Evolutionary conservation across 2,888 invertebrate genomes (phyloP).

Genomic region (Leucoma salicis): DNA sequence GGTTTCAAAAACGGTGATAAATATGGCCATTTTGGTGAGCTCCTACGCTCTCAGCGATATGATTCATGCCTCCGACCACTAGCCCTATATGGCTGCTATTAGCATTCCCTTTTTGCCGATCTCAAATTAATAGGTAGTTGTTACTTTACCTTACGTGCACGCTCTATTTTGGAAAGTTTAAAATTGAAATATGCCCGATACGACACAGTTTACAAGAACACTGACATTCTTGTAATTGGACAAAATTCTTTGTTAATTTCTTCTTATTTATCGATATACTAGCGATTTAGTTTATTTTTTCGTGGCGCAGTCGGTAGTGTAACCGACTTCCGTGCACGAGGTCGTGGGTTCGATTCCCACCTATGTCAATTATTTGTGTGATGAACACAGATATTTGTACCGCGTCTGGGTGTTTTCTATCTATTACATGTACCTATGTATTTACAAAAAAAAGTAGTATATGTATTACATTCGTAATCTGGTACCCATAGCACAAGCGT

Average conservation of each 20-base stretch:
- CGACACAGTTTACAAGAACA: constrained; percentile 17
- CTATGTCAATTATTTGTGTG: too few relatives aligned
- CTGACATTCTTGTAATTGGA: constrained; percentile 20
- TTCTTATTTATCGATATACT: too few relatives aligned
- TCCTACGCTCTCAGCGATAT: constrained; percentile 54
- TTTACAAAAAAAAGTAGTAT: too few relatives aligned
- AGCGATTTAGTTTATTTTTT: too few relatives aligned
- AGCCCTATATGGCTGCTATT: constrained; percentile 60
- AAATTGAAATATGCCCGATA: constrained; percentile 29
- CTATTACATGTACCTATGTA: too few relatives aligned
- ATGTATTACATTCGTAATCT: too few relatives aligned
- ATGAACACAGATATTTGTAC: too few relatives aligned
- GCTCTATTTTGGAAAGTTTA: constrained; percentile 24
- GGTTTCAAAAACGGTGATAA: constrained; percentile 33
- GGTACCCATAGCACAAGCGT: too few relatives aligned
- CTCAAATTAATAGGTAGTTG: constrained; percentile 45
- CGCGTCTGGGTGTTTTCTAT: too few relatives aligned
- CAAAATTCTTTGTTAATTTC: constrained; percentile 12
- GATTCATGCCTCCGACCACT: constrained; percentile 54
- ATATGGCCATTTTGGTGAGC: constrained; percentile 28
- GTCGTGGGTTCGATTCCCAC: too few relatives aligned
- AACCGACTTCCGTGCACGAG: too few relatives aligned
- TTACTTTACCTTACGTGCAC: constrained; percentile 25
- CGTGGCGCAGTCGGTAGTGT: too few relatives aligned
- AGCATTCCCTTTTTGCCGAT: constrained; percentile 59